Evolutionary conservation across 2,113 vertebrate species (phyloP).

Genomic region (Chrysemys picta): DNA sequence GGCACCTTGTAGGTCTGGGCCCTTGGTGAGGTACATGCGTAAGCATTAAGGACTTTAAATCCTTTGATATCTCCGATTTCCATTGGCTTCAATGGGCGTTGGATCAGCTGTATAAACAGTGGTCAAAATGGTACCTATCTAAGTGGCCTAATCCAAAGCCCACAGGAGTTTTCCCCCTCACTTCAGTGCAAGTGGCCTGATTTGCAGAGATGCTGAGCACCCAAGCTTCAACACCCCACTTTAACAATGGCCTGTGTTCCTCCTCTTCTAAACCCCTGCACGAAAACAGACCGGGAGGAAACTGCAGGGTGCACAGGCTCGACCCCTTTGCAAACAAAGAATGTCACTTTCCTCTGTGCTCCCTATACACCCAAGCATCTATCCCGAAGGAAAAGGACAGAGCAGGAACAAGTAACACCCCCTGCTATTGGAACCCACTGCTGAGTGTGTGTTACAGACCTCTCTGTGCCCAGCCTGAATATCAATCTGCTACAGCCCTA

Average conservation of each 20-base stretch:
- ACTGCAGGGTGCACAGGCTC: no score
- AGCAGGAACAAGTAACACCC: not conserved
- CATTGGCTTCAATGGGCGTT: not conserved
- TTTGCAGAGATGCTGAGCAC: no score
- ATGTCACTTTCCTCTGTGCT: not conserved
- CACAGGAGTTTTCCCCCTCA: not conserved
- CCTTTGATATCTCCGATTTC: not conserved
- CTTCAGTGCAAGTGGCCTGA: not conserved
- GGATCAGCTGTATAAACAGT: not conserved
- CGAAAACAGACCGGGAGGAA: no score
- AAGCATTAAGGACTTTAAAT: not conserved
- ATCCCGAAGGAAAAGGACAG: fast-evolving
- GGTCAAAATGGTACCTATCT: not conserved
- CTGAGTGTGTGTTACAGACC: not conserved
- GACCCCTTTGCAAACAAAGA: no score
- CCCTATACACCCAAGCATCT: not conserved
- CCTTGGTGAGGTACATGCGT: not conserved
- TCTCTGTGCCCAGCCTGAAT: not conserved
- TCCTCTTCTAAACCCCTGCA: no score
- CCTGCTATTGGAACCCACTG: not conserved
- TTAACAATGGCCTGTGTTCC: no score
- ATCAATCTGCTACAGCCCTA: not conserved
- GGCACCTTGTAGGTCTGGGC: not conserved
- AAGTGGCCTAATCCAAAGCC: fast-evolving
- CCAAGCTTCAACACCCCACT: no score